Conservation (phyloP, 1,140 invertebrate species). For the Capitella teleta region DNA sequence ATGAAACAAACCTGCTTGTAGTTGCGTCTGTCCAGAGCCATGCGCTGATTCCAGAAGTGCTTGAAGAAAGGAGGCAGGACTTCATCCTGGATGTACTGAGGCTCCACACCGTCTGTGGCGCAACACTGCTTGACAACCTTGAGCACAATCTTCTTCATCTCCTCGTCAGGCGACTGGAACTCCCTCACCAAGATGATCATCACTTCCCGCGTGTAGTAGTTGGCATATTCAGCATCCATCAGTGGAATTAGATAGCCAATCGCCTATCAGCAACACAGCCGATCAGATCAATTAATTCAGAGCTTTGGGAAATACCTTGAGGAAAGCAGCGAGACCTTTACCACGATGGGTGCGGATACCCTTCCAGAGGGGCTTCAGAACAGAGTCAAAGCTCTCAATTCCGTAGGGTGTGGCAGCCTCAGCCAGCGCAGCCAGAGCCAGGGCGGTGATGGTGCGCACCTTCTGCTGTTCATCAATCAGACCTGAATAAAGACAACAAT, state of each 20-base stretch:
- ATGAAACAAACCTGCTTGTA: slow-evolving; percentile 62
- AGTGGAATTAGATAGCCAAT: slow-evolving; percentile 98
- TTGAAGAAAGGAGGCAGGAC: slow-evolving; percentile 98
- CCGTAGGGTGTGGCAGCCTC: slow-evolving; percentile 99
- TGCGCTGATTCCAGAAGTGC: slow-evolving; percentile 99
- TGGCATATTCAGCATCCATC: slow-evolving; percentile 99
- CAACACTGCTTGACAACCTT: slow-evolving; percentile 99
- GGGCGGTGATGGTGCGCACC: slow-evolving; percentile 89
- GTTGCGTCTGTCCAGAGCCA: slow-evolving; percentile 95
- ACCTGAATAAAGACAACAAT: slow-evolving; percentile 30
- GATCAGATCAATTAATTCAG: too few relatives aligned
- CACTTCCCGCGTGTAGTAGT: slow-evolving; percentile 98
- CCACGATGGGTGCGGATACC: slow-evolving; percentile 96
- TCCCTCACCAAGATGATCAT: slow-evolving; percentile 99
- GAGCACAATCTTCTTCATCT: slow-evolving; percentile 99
- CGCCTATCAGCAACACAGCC: too few relatives aligned
- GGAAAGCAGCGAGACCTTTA: slow-evolving; percentile 94
- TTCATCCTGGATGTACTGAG: slow-evolving; percentile 98
- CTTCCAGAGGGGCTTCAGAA: slow-evolving; percentile 97
- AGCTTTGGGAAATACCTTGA: too few relatives aligned
- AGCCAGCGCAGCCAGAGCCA: slow-evolving; percentile 87
- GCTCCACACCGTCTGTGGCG: slow-evolving; percentile 97
- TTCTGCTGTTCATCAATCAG: slow-evolving; percentile 63
- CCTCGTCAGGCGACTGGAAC: slow-evolving; percentile 98
- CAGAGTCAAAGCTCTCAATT: slow-evolving; percentile 99